Base-by-base conservation (phyloP, 2,888 invertebrate genomes). In the Copidosoma aretas region DNA sequence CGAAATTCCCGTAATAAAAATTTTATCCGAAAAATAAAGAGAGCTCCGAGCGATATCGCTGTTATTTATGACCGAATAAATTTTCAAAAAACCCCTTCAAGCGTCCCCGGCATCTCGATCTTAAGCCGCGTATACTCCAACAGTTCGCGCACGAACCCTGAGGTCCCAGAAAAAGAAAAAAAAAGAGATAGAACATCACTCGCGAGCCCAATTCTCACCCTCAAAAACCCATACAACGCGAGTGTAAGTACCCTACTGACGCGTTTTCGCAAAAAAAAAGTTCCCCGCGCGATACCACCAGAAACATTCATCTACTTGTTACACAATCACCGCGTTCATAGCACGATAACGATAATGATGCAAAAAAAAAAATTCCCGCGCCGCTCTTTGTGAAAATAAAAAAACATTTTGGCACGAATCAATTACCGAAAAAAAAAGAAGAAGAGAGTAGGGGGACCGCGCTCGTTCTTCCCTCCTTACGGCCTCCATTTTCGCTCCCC, bases 381-480 rank as follows among this genome's bases (percentile, higher is more conserved):
- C 19, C 58, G 24, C 51, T 14, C 58, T 32, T 8, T n/a, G 5
- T n/a, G 39, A 39, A 51, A 51, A 21, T 10, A 15, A 67, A 39
- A 43, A 53, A 53, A 61, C 46, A 22, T 49, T 61, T 17, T 53
- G 54, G 54, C 41, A 54, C 66, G 54, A 70, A 70, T 70, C 69
- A 66, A 70, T 70, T 70, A 66, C 65, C 54, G 46, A 60, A 59
- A 62, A 49, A 63, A 65, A 59, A 63, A 58, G 39, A 41, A 19
- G 14, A 14, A 14, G 43, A 46, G 43, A 46, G 43, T 8, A 12
- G 12, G 43, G 12, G 43, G 12, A 12, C 4, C 8, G 4, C 53
- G 21, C 8, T 53, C 32, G 32, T 32, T 32, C 25, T 14, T 19
- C 25, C n/a, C 19, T 19, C 25, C n/a, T 17, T 19, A 21, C 17